Evolutionary conservation across 1,140 invertebrate species (phyloP).

Genomic region (Chelonus insularis): DNA sequence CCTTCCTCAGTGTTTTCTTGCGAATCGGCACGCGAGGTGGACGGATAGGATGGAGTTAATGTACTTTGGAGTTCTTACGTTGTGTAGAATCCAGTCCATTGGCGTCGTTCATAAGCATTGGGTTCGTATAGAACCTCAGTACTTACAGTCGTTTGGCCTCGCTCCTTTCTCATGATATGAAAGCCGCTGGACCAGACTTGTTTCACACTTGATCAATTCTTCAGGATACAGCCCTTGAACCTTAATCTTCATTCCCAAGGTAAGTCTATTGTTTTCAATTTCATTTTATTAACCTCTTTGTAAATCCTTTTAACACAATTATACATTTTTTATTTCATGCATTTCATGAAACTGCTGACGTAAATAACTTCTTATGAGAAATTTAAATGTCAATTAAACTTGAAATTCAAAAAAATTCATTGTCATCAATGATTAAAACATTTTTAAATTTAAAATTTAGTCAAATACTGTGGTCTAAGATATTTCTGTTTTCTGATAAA

Average conservation of each 20-base stretch:
- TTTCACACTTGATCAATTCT: neutral
- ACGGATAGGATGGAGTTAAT: neutral
- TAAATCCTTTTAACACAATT: neutral
- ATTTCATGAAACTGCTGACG: too few species aligned
- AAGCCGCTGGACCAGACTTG: constrained; percentile 6
- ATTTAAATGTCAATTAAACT: too few species aligned
- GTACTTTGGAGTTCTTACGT: neutral
- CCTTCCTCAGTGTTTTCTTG: constrained; percentile 10
- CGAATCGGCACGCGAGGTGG: constrained; percentile 4
- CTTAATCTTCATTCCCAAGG: neutral
- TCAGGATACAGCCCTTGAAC: neutral
- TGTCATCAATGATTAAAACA: too few species aligned
- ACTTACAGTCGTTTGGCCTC: neutral
- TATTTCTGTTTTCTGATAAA: too few species aligned
- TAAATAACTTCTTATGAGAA: too few species aligned
- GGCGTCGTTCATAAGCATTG: neutral
- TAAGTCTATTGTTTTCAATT: neutral
- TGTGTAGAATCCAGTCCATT: constrained; percentile 3
- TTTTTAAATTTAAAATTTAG: too few species aligned
- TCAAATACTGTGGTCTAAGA: too few species aligned
- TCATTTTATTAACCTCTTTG: neutral
- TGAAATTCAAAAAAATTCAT: too few species aligned
- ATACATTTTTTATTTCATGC: too few species aligned
- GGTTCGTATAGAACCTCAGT: neutral
- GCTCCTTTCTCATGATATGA: constrained; percentile 1